These are phyloP conservation scores for Aplocera efformata DNA, from an alignment of 2,888 invertebrate genomes.

Conservation along the genomic window DNA sequence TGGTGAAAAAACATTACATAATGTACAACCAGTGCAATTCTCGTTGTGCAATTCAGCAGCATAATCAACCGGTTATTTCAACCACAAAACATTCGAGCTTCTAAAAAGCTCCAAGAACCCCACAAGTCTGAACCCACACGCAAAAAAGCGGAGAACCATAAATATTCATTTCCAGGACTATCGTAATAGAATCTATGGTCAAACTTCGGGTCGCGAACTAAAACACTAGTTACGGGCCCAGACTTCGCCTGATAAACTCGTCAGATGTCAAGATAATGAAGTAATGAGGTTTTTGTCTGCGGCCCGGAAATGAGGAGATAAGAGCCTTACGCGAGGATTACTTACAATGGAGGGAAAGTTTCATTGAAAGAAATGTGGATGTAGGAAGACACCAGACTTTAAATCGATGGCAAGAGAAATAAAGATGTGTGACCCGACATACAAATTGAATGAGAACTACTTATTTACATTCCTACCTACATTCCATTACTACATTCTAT, in stretches of 20 bases:
- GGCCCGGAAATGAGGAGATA: constrained; percentile 61
- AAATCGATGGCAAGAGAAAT: not conserved
- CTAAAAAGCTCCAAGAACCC: too few species aligned
- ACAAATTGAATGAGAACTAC: too few species aligned
- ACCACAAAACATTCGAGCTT: too few species aligned
- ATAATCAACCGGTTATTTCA: too few species aligned
- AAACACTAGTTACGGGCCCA: constrained; percentile 27
- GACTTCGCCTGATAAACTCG: constrained; percentile 47
- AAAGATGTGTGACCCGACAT: too few species aligned
- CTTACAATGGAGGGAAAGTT: constrained; percentile 43
- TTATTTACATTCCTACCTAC: too few species aligned
- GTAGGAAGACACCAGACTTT: constrained; percentile 37
- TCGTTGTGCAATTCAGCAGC: too few species aligned
- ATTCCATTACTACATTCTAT: too few species aligned
- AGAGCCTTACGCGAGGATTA: constrained; percentile 56
- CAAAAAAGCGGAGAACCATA: not conserved
- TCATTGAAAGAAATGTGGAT: constrained; percentile 62
- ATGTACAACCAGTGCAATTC: too few species aligned
- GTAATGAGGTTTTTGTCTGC: constrained; percentile 61
- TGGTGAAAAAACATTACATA: too few species aligned
- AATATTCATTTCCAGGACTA: constrained; percentile 4
- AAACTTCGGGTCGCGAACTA: constrained; percentile 9
- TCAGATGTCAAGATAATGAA: constrained; percentile 66
- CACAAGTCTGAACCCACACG: not conserved
- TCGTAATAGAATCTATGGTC: constrained; percentile 7